phyloP scores from a whole-genome alignment of 2,113 vertebrate genomes.

The Callocephalon fimbriatum region DNA sequence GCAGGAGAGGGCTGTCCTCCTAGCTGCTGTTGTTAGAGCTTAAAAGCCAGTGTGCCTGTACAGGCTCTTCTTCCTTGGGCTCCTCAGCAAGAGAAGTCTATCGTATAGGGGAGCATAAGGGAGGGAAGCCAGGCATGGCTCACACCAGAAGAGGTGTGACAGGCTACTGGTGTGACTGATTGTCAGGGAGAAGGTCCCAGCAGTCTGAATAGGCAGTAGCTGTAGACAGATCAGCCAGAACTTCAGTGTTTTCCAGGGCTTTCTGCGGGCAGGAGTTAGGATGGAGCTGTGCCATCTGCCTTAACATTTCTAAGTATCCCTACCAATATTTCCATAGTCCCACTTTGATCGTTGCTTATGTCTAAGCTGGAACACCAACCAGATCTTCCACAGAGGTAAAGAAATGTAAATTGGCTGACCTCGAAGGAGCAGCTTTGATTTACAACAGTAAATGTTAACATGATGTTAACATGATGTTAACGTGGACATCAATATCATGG shows the following conservation, averaged over 20 bases:
- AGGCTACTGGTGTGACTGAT: background rate
- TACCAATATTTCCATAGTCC: background rate
- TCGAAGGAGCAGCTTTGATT: background rate
- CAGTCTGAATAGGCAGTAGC: background rate
- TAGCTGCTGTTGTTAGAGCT: background rate
- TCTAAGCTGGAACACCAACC: background rate
- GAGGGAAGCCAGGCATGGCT: background rate
- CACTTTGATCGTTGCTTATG: background rate
- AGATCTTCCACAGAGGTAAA: background rate
- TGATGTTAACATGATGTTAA: background rate
- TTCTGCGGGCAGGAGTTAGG: background rate
- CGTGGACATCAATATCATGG: background rate
- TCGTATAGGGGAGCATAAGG: background rate
- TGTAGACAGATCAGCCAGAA: background rate
- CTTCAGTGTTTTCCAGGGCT: background rate
- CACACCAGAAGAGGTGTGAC: background rate
- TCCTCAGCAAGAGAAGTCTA: background rate
- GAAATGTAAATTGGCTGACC: background rate
- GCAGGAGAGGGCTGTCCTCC: background rate
- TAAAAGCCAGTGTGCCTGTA: background rate
- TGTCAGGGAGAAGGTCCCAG: background rate
- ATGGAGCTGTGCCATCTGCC: background rate
- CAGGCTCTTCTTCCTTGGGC: background rate
- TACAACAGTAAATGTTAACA: background rate
- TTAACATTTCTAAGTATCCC: background rate